Percentiles rank a stretch among this genome's conserved stretches.
phyloP scores from a whole-genome alignment of 2,797 vertebrate species.

The Sciurus vulgaris region DNA sequence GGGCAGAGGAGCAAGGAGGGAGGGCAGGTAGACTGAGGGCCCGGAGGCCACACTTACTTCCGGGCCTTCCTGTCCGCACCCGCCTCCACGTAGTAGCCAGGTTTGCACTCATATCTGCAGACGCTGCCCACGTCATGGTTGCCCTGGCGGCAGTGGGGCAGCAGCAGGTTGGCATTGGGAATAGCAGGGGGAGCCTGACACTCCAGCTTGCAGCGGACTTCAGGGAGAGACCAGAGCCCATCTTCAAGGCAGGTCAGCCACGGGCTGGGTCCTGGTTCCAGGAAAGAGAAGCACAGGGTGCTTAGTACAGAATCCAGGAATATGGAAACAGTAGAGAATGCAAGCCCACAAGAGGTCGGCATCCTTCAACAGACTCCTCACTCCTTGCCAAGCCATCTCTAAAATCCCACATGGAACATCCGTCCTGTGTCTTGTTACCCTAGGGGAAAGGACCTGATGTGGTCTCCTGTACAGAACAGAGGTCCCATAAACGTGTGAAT shows the following conservation, averaged over 20 bases:
- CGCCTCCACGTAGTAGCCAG: constrained; percentile 92
- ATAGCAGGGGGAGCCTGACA: constrained; percentile 90
- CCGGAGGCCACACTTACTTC: constrained; percentile 88
- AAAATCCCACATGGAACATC: neutral
- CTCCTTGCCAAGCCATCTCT: neutral
- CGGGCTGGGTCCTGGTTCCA: constrained; percentile 91
- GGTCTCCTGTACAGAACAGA: neutral
- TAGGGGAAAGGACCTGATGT: accelerated
- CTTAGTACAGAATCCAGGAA: constrained; percentile 41
- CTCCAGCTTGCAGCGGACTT: constrained; percentile 97
- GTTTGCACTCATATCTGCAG: constrained; percentile 95
- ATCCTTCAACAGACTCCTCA: neutral
- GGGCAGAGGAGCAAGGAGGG: accelerated
- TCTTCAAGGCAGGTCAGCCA: constrained; percentile 95
- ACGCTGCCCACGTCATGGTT: constrained; percentile 93
- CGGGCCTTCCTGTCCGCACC: constrained; percentile 86
- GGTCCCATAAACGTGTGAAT: neutral
- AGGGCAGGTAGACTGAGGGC: neutral
- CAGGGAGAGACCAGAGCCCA: constrained; percentile 96
- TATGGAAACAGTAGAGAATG: neutral
- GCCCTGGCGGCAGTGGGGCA: constrained; percentile 90
- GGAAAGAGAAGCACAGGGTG: constrained; percentile 71
- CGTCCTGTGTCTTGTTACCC: neutral
- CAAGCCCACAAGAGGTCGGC: neutral
- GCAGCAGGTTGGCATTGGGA: constrained; percentile 90